Conservation (phyloP, 2,113 vertebrate genomes). For the Polypterus bichir region DNA sequence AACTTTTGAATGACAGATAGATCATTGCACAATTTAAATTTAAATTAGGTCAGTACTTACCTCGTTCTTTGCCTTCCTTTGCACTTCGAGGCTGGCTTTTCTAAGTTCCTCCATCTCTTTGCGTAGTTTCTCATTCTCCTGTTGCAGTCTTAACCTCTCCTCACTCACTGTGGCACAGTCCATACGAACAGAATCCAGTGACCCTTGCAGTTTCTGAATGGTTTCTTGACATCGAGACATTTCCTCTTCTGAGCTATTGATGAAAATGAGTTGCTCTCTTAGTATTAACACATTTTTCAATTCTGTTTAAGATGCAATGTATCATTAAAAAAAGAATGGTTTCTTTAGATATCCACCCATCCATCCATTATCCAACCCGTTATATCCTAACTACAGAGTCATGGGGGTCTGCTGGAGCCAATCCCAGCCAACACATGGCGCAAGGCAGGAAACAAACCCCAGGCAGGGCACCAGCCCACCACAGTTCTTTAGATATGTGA, state of each 20-base stretch:
- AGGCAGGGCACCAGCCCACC: too few species aligned
- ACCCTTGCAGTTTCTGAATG: constrained; percentile 61
- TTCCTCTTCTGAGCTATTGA: constrained; percentile 67
- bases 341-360: too few species aligned
- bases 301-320: neutral
- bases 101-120: constrained; percentile 67
- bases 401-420: too few species aligned
- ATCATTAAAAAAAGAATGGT: too few species aligned
- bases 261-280: neutral
- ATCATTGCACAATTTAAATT: too few species aligned
- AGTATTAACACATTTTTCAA: neutral
- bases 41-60: constrained; percentile 30
- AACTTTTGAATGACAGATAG: too few species aligned
- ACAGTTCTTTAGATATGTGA: too few species aligned
- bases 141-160: constrained; percentile 72
- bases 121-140: constrained; percentile 68
- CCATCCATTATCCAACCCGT: too few species aligned
- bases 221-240: constrained; percentile 66
- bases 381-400: too few species aligned
- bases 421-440: too few species aligned
- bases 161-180: constrained; percentile 68
- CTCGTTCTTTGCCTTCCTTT: constrained; percentile 74
- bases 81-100: constrained; percentile 50
- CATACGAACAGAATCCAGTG: constrained; percentile 59
- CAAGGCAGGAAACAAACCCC: too few species aligned